Conservation (phyloP, 1,140 invertebrate species). For the Drosophila parvula region DNA sequence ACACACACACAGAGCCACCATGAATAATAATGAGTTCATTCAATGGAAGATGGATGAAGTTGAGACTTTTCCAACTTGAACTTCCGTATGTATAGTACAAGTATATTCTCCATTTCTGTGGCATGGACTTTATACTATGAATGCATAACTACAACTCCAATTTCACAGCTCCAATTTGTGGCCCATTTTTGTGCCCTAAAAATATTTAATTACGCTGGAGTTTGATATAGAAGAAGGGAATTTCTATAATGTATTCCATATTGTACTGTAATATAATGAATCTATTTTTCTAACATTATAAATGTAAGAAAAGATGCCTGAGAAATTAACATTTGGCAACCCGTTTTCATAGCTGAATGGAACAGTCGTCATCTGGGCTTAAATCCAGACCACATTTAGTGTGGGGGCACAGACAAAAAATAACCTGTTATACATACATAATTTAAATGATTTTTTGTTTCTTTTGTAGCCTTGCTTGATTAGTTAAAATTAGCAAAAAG, state of each 20-base stretch:
- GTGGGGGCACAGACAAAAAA: conserved; percentile 4
- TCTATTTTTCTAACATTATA: no score
- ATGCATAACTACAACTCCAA: neutral
- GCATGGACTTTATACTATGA: neutral
- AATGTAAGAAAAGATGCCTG: neutral
- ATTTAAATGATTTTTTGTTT: neutral
- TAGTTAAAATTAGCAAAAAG: neutral
- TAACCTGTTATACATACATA: conserved; percentile 11
- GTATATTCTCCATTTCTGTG: neutral
- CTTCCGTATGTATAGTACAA: neutral
- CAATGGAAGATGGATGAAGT: conserved; percentile 2
- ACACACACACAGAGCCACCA: neutral
- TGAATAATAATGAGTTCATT: conserved; percentile 20
- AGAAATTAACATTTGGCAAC: conserved; percentile 3
- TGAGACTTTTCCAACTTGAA: neutral
- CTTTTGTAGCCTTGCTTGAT: neutral
- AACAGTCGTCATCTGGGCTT: neutral
- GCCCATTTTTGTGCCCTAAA: neutral
- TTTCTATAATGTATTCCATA: neutral
- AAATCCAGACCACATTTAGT: conserved; percentile 6
- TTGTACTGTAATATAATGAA: neutral
- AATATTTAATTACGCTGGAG: neutral
- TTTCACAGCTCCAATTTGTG: conserved; percentile 2
- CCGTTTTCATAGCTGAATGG: neutral
- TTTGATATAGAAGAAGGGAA: neutral